Base-by-base conservation (phyloP, 2,113 vertebrate genomes). In the Poeciliopsis prolifica region DNA sequence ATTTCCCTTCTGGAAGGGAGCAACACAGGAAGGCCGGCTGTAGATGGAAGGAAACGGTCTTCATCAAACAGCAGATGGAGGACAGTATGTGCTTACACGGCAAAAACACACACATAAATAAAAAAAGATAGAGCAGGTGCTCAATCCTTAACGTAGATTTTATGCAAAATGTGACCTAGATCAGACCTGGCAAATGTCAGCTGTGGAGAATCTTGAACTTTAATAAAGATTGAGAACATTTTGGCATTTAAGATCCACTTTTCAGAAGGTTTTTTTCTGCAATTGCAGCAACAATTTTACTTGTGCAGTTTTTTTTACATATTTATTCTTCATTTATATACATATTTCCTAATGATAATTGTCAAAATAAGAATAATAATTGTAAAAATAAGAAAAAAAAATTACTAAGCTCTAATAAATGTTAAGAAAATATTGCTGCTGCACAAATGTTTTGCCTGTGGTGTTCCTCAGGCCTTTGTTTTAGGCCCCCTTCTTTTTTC, bases 31-130 rank as follows among this genome's bases (percentile, higher is more conserved):
- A 94, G 86, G 84, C 86, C 68, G 87, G 87, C 91, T 82, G 84
- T 83, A 88, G 84, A 92, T 92, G 90, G 93, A 93, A 93, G 92
- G 93, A 94, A 95, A 87, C 81, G 26, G 88, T 86, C 81, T 86
- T 82, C 87, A 87, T 92, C 90, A 87, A 91, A 81, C 86, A 84
- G 87, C 93, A 94, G 93, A 92, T 93, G 93, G 91, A 85, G 89
- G 90, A 92, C 89, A 89, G 86, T 92, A 80, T 93, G 90, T 92
- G 92, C 92, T 92, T 91, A 91, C 84, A 79, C 75, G 81, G 92
- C 92, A 93, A 71, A 92, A 92, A 88, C 68, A 70, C 68, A 80
- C 89, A 83, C 68, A 88, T 72, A 68, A 71, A 77, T 30, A 70
- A 75, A 48, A 35, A 19, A 61, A 58, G 24, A 58, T 19, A 2